Percentiles rank a stretch among this genome's conserved stretches.
These are phyloP conservation scores for Thripadectes ignobilis DNA, from an alignment of 2,797 vertebrate species.

Conservation along the genomic window DNA sequence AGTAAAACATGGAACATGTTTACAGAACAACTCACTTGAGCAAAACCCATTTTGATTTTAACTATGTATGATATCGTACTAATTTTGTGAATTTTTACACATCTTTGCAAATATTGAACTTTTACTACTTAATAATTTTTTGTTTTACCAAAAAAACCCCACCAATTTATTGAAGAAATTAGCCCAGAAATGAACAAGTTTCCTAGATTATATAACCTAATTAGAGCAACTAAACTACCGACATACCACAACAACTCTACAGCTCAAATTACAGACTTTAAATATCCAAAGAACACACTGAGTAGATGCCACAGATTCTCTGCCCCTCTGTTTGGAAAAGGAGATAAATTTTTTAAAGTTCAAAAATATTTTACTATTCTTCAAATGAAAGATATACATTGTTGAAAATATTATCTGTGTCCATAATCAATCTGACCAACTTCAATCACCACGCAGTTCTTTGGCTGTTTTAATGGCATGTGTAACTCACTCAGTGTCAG, in stretches of 20 bases:
- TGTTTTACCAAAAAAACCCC: background rate
- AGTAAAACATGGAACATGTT: background rate
- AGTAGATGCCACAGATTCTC: background rate
- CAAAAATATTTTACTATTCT: background rate
- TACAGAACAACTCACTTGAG: background rate
- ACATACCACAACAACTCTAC: background rate
- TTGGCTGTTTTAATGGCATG: background rate
- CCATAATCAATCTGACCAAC: background rate
- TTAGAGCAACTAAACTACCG: background rate
- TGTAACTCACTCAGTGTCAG: background rate
- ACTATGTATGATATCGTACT: background rate
- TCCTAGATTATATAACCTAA: background rate
- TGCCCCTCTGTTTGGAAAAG: background rate
- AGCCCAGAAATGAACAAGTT: background rate
- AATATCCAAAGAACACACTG: background rate
- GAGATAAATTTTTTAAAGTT: background rate
- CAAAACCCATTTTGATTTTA: background rate
- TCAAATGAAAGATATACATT: background rate
- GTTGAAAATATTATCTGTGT: background rate
- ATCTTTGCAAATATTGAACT: background rate
- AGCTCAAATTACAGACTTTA: background rate
- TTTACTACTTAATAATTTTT: background rate
- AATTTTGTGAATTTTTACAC: background rate
- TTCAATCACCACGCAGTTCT: background rate
- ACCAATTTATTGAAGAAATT: background rate